phyloP scores from a whole-genome alignment of 1,140 invertebrate species.

The Euschistus heros region DNA sequence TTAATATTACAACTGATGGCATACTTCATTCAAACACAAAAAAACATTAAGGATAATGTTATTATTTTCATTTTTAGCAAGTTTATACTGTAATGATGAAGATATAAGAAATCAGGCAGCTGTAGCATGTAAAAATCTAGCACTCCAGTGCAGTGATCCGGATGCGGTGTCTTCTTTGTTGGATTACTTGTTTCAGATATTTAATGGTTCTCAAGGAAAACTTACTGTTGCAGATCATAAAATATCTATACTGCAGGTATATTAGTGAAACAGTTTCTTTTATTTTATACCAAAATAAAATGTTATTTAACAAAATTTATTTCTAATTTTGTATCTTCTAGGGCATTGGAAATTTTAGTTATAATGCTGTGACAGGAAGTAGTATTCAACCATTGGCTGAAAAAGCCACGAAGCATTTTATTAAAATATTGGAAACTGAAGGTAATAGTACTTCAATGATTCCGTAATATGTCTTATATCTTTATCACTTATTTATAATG shows the following conservation, averaged over 20 bases:
- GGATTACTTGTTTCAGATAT: constrained; percentile 64
- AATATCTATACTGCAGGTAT: constrained; percentile 70
- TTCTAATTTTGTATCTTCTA: constrained; percentile 33
- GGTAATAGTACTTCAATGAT: constrained; percentile 45
- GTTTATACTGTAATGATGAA: constrained; percentile 74
- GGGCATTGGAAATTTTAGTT: constrained; percentile 70
- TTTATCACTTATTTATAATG: too few species aligned
- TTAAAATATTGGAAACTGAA: constrained; percentile 75
- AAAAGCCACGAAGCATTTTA: constrained; percentile 53
- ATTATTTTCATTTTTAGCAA: constrained; percentile 39
- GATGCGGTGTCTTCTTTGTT: constrained; percentile 56
- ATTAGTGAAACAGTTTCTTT: background rate
- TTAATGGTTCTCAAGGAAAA: constrained; percentile 86
- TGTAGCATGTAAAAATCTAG: constrained; percentile 54
- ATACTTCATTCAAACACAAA: too few species aligned
- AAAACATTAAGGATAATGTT: too few species aligned
- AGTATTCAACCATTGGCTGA: constrained; percentile 48
- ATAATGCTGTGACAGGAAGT: constrained; percentile 52
- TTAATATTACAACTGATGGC: too few species aligned
- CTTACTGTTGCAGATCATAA: constrained; percentile 79
- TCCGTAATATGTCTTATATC: background rate
- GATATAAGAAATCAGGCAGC: constrained; percentile 57
- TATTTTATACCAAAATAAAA: background rate
- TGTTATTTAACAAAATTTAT: constrained; percentile 2
- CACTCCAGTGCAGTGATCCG: constrained; percentile 58